Conservation (phyloP, 1,140 invertebrate species). For the Manduca sexta region DNA sequence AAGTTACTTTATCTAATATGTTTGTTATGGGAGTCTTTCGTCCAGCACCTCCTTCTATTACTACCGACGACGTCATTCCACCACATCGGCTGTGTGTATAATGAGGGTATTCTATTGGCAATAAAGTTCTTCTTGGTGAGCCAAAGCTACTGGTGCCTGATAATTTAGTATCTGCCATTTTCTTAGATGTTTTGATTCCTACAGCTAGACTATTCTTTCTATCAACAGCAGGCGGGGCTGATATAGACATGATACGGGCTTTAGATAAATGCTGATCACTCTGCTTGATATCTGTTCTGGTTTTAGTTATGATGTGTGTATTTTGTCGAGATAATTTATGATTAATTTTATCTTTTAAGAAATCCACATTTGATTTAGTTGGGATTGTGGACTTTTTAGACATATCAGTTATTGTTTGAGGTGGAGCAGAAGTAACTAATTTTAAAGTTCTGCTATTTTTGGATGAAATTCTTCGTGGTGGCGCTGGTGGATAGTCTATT, state of each 20-base stretch:
- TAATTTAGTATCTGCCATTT: constrained; percentile 21
- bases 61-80: constrained; percentile 32
- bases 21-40: constrained; percentile 65
- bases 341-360: constrained; percentile 75
- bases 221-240: constrained; percentile 48
- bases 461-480: constrained; percentile 82
- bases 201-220: constrained; percentile 32
- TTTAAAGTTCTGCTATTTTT: constrained; percentile 80
- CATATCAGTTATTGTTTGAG: constrained; percentile 25
- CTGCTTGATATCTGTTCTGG: constrained; percentile 12
- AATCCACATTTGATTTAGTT: constrained; percentile 70
- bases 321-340: constrained; percentile 72
- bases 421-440: constrained; percentile 75
- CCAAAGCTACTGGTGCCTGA: constrained; percentile 63
- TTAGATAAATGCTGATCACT: constrained; percentile 41
- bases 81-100: constrained; percentile 33
- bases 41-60: constrained; percentile 68
- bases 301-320: constrained; percentile 61
- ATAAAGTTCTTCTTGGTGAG: constrained; percentile 59
- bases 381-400: constrained; percentile 22
- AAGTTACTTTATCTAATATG: constrained; percentile 66
- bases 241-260: constrained; percentile 49
- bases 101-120: constrained; percentile 61
- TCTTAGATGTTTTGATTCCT: constrained; percentile 15
- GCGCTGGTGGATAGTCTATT: constrained; percentile 74